These are phyloP conservation scores for Agapetus fuscipes DNA, from an alignment of 2,888 invertebrate species.

Conservation along the genomic window DNA sequence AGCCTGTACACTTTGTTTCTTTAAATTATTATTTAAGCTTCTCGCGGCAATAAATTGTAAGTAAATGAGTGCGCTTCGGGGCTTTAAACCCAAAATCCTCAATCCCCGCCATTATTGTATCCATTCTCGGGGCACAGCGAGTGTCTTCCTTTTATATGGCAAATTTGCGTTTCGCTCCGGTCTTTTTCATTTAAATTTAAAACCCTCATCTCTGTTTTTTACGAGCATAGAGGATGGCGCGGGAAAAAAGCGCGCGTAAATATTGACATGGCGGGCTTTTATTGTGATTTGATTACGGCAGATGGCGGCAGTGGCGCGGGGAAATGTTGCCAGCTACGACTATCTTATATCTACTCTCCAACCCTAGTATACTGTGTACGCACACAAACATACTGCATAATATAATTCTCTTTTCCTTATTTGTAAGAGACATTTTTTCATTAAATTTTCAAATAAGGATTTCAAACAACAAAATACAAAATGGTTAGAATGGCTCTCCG, in stretches of 20 bases:
- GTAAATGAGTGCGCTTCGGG: conserved; percentile 18
- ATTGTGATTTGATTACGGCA: conserved; percentile 22
- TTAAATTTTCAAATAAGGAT: background rate
- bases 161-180: conserved; percentile 22
- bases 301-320: conserved; percentile 11
- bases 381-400: too few relatives aligned
- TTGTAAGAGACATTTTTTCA: background rate
- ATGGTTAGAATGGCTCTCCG: too few relatives aligned
- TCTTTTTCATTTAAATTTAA: conserved; percentile 23
- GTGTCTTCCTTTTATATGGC: conserved; percentile 21
- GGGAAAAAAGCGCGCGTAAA: conserved; percentile 22
- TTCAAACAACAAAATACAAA: background rate
- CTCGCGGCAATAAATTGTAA: conserved; percentile 19
- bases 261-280: conserved; percentile 22
- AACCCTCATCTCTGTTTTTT: conserved; percentile 22
- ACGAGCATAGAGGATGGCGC: conserved; percentile 19
- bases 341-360: conserved; percentile 1
- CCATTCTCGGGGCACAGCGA: conserved; percentile 15
- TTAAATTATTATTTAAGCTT: conserved; percentile 21
- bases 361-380: background rate
- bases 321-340: background rate
- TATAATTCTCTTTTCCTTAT: too few relatives aligned
- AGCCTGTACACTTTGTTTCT: conserved; percentile 10
- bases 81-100: conserved; percentile 21
- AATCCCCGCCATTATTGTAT: conserved; percentile 21